Evolutionary conservation across 2,113 vertebrate species (phyloP), one percentile per base, ranked within the genome.

Genomic region (Nerophis ophidion): DNA sequence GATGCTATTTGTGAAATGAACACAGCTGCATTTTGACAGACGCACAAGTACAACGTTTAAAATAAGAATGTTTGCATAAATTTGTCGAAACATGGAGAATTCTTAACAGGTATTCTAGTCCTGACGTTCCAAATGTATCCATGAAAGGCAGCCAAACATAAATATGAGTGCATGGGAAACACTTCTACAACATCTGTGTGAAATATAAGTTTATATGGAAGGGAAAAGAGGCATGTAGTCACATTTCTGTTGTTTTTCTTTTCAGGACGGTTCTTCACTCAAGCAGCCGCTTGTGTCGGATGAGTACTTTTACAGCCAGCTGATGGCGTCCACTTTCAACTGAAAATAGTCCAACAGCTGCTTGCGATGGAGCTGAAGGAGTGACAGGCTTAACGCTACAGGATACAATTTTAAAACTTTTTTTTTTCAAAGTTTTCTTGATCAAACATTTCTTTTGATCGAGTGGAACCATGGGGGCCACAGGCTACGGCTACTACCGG

Each of bases 401-500:
- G 36, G n/a, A 40, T 1, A 9, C 54, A 4, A 16, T 7, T 56
- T 42, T 4, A 56, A 19, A 9, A 38, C 8, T 38, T 7, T 8
- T 16, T 16, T 48, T 16, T 48, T 16, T 16, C 0, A 75, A 76
- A 15, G 2, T 48, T 48, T 7, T 38, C 38, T 40, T 55, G 16
- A 34, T 9, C 35, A 34, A 15, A 40, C 9, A 1, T 17, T 40
- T 16, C 0, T 55, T 40, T 40, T 38, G 35, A 19, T 42, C 1
- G 2, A 42, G 36, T 61, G 60, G 14, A 63, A 68, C 53, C 76
- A 97, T 95, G 94, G 92, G 77, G 5, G 71, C 77, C 45, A 76
- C 79, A 15, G 80, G 85, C 34, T 98, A 97, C 2, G 72, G 89
- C 71, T 92, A 92, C 69, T 93, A 98, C 12, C 92, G 95, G 0